Percentiles rank a stretch among this genome's conserved stretches.
These are phyloP conservation scores for Rhopalosiphum nymphaeae DNA, from an alignment of 2,888 invertebrate genomes.

Conservation along the genomic window DNA sequence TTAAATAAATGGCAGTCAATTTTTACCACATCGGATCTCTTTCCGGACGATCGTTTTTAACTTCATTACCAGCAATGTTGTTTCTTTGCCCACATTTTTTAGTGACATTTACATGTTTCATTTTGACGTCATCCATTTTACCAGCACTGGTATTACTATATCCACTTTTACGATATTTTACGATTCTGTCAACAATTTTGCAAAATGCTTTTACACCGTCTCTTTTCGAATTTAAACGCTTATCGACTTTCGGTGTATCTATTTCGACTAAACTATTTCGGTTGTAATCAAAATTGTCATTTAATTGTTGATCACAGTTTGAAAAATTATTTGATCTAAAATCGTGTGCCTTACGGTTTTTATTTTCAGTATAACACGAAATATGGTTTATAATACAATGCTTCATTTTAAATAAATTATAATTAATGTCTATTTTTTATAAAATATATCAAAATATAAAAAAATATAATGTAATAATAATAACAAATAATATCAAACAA, in stretches of 20 bases:
- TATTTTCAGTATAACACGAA: background rate
- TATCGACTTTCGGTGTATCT: background rate
- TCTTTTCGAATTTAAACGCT: background rate
- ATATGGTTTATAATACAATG: background rate
- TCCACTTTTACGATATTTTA: background rate
- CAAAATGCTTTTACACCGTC: background rate
- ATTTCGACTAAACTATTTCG: background rate
- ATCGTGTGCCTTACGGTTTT: background rate
- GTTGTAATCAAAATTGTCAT: background rate
- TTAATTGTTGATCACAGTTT: background rate
- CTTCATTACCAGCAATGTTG: background rate
- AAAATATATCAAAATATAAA: background rate
- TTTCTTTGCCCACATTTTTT: background rate
- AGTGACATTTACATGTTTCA: background rate
- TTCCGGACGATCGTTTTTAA: background rate
- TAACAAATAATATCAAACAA: background rate
- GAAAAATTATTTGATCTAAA: background rate
- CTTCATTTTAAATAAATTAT: background rate
- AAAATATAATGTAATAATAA: no score
- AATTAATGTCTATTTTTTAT: background rate
- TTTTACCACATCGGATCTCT: background rate
- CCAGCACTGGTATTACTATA: background rate
- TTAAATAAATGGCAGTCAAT: background rate
- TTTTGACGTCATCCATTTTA: background rate
- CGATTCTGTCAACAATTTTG: background rate